Percentiles rank a stretch among this genome's conserved stretches.
phyloP scores from a whole-genome alignment of 2,888 invertebrate species.

The Dryadula phaetusa region DNA sequence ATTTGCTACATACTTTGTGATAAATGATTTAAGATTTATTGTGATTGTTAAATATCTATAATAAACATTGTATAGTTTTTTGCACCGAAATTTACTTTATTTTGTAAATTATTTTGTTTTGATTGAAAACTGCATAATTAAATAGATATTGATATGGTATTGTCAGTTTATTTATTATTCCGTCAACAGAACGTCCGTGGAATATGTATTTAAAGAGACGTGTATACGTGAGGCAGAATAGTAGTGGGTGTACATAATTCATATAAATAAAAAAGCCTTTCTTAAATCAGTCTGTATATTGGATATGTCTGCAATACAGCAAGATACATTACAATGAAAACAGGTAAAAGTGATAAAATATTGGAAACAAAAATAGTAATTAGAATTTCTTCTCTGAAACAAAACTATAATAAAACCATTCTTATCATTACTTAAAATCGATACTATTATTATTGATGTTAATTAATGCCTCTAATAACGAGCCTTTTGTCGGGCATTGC shows the following conservation, averaged over 20 bases:
- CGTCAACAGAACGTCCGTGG: not conserved
- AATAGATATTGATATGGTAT: conserved; percentile 20
- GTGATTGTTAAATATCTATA: conserved; percentile 11
- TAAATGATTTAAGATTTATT: conserved; percentile 19
- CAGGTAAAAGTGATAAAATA: conserved; percentile 83
- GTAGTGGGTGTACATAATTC: not conserved
- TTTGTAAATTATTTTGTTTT: conserved; percentile 8
- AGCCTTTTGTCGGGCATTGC: conserved; percentile 77
- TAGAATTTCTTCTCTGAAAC: conserved; percentile 83
- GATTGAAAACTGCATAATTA: conserved; percentile 22
- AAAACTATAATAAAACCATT: conserved; percentile 83
- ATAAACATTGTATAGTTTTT: not conserved
- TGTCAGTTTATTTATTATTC: not conserved
- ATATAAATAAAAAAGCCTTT: conserved; percentile 56
- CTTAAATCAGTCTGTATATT: conserved; percentile 85
- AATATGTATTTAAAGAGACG: not conserved
- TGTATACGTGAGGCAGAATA: not conserved
- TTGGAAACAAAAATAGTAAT: conserved; percentile 84
- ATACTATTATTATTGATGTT: conserved; percentile 81
- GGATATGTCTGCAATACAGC: conserved; percentile 86
- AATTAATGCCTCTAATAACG: conserved; percentile 82
- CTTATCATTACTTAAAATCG: conserved; percentile 81
- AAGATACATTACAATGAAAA: conserved; percentile 84
- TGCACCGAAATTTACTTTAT: conserved; percentile 5
- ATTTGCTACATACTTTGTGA: conserved; percentile 16